Evolutionary conservation across 2,113 vertebrate genomes (phyloP).

Genomic region (Setophaga coronata): DNA sequence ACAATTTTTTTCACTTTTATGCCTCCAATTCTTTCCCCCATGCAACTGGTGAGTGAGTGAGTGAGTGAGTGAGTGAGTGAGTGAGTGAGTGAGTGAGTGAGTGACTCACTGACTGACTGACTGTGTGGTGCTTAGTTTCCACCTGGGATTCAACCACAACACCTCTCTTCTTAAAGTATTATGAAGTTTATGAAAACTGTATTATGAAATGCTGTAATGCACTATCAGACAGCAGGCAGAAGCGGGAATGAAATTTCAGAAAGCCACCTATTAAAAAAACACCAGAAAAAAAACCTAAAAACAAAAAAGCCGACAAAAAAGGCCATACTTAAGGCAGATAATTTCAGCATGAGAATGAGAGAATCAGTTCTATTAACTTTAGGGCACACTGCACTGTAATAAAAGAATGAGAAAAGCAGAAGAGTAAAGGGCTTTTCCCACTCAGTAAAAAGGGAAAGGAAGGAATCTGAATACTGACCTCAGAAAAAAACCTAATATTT

Average conservation of each 20-base stretch:
- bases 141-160: not conserved
- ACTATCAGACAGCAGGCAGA: not conserved
- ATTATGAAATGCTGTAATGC: not conserved
- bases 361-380: not conserved
- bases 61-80: not conserved
- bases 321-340: not conserved
- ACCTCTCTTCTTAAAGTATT: not conserved
- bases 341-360: not conserved
- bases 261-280: not conserved
- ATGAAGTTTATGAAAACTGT: not conserved
- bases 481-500: not conserved
- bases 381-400: not conserved
- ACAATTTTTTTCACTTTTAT: not conserved
- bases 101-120: not conserved
- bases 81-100: not conserved
- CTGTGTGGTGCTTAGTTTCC: not conserved
- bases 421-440: not conserved
- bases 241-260: not conserved
- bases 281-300: too few species aligned
- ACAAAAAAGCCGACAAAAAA: too few species aligned
- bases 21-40: accelerated
- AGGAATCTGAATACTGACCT: not conserved
- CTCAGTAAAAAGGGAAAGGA: not conserved
- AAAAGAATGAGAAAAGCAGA: not conserved
- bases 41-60: not conserved